phyloP scores from a whole-genome alignment of 2,888 invertebrate genomes.

The Geotrupes spiniger region DNA sequence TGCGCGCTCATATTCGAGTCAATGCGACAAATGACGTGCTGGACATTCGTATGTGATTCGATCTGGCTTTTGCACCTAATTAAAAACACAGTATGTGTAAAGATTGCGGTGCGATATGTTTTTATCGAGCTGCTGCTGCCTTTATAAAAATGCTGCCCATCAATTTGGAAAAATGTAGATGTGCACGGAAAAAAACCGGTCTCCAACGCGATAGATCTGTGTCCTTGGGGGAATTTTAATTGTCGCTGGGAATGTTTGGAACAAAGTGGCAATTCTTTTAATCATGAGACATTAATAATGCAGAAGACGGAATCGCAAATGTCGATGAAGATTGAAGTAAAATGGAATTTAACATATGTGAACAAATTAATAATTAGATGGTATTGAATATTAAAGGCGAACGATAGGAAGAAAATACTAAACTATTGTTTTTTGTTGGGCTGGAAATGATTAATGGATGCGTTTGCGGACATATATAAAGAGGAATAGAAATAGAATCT shows the following conservation, averaged over 20 bases:
- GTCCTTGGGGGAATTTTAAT: conserved; percentile 10
- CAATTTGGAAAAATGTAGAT: conserved; percentile 10
- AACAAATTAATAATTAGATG: too few relatives aligned
- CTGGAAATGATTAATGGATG: too few relatives aligned
- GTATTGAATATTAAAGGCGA: too few relatives aligned
- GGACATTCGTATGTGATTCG: conserved; percentile 14
- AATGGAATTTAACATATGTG: too few relatives aligned
- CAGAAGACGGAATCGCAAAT: too few relatives aligned
- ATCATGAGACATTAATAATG: too few relatives aligned
- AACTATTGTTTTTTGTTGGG: too few relatives aligned
- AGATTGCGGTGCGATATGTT: conserved; percentile 15
- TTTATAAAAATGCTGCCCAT: conserved; percentile 4
- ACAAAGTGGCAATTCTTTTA: conserved; percentile 17
- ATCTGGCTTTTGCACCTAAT: conserved; percentile 11
- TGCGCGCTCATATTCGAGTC: not conserved
- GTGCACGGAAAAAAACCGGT: conserved; percentile 3
- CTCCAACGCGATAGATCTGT: conserved; percentile 3
- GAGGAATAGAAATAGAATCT: too few relatives aligned
- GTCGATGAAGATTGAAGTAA: too few relatives aligned
- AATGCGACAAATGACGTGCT: conserved; percentile 9
- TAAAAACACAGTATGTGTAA: conserved; percentile 11
- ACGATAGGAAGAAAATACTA: too few relatives aligned
- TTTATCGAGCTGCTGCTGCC: conserved; percentile 2
- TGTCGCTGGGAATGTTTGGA: too few relatives aligned
- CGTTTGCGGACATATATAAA: too few relatives aligned